phyloP scores from a whole-genome alignment of 2,888 invertebrate species.

The Urechis unicinctus region DNA sequence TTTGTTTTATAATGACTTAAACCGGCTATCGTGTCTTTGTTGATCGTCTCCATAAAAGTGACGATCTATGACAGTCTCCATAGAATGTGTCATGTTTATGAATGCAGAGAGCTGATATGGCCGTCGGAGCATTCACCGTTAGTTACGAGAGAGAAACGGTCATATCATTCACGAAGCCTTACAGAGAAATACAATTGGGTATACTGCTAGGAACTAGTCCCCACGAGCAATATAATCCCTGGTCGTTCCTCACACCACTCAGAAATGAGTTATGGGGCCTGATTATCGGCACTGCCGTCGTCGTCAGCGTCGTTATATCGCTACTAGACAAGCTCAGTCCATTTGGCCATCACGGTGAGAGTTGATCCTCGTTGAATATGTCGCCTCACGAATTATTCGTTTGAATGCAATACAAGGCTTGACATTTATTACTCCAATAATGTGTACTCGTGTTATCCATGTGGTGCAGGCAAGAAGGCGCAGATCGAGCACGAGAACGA shows the following conservation, averaged over 20 bases:
- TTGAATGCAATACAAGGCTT: too few species aligned
- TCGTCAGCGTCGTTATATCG: constrained; percentile 9
- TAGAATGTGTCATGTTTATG: too few species aligned
- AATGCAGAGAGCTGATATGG: constrained; percentile 85
- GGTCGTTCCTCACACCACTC: constrained; percentile 14
- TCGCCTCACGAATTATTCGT: too few species aligned
- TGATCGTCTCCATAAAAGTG: too few species aligned
- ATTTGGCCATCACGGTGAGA: constrained; percentile 16
- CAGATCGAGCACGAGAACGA: too few species aligned
- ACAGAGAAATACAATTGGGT: constrained; percentile 84
- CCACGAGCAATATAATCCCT: constrained; percentile 6
- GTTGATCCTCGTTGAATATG: too few species aligned
- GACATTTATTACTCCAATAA: too few species aligned
- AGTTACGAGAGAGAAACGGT: constrained; percentile 87
- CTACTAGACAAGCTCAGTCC: constrained; percentile 14
- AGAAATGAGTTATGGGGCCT: constrained; percentile 11
- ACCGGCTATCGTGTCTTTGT: too few species aligned
- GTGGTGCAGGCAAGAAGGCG: constrained; percentile 13
- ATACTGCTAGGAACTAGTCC: constrained; percentile 2
- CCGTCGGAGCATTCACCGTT: constrained; percentile 91
- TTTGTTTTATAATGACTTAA: too few species aligned
- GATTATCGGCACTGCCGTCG: constrained; percentile 8
- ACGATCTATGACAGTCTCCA: too few species aligned
- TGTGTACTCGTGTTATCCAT: too few species aligned
- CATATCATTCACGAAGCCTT: constrained; percentile 91